phyloP scores from a whole-genome alignment of 2,113 vertebrate genomes.

The Oxygymnocypris stewartii region DNA sequence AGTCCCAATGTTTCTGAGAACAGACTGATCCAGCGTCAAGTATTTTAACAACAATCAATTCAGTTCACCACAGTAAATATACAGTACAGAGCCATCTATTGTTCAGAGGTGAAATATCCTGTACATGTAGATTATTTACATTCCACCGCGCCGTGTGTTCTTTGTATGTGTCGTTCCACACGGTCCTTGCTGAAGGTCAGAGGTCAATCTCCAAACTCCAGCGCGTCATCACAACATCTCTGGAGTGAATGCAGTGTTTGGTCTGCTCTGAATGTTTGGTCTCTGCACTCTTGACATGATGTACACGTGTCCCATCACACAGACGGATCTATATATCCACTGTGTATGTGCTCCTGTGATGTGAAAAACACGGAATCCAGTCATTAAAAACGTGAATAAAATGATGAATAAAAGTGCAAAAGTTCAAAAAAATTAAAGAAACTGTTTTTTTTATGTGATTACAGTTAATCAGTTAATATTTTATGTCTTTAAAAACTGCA shows the following conservation, averaged over 20 bases:
- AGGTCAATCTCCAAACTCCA: constrained; percentile 10
- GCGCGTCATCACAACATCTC: constrained; percentile 24
- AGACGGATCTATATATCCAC: constrained; percentile 1
- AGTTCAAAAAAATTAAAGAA: too few species aligned
- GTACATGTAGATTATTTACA: constrained; percentile 38
- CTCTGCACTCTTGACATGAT: constrained; percentile 4
- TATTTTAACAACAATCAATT: background rate
- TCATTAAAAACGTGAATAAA: too few species aligned
- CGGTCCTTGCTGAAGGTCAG: background rate
- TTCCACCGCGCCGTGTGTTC: background rate
- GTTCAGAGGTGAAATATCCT: background rate
- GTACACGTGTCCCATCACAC: background rate
- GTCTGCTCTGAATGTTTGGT: constrained; percentile 37
- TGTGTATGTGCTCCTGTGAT: too few species aligned
- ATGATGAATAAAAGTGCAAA: too few species aligned
- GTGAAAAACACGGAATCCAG: background rate
- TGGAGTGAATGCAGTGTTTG: constrained; percentile 19
- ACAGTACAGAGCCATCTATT: background rate
- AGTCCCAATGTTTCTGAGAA: background rate
- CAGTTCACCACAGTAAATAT: background rate
- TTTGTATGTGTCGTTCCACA: background rate
- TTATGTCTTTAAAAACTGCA: too few species aligned
- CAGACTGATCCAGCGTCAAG: background rate
- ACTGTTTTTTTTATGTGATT: too few species aligned
- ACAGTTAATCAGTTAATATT: too few species aligned